Evolutionary conservation across 2,888 invertebrate species (phyloP), one percentile per base, ranked within the genome.

Genomic region (Sarcophaga subvicina): DNA sequence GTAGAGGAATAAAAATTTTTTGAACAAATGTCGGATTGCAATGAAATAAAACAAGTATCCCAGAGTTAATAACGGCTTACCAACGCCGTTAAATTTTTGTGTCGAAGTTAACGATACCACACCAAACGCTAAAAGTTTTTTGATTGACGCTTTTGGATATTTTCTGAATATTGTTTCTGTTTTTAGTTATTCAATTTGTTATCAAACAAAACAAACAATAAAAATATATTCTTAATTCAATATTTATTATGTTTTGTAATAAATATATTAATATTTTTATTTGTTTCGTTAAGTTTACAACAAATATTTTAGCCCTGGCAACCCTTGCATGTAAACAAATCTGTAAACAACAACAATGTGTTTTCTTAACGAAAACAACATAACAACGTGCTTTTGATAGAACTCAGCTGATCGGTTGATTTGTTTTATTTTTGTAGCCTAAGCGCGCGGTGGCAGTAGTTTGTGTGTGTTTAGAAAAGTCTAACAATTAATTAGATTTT

Each of bases 351-450:
- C 37, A 63, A 62, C 20, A 59, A 60, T 67, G 66, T 72, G 37
- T n/a, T 66, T 37, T 47, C n/a, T 78, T n/a, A 83, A 78, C 72
- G 77, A 78, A 83, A 78, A 72, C 71, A 78, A 83, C 83, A 72
- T 78, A 78, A 72, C 71, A 83, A 83, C 82, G 77, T 83, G 83
- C 64, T 67, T 73, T 62, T 67, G 4, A 78, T 72, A 67, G 10
- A 83, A 77, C 69, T 59, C 83, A 83, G 67, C 73, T 83, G 83
- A 27, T 49, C 10, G 10, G 4, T 12, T 14, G 2, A 49, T 75
- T 69, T 60, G 12, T 20, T 22, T 49, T 45, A 10, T 20, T 20
- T 49, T 80, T 63, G 60, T 75, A 75, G 14, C 22, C 25, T 69
- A 54, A 12, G 12, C 54, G n/a, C 22, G 63, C 25, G 45, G 22